These are phyloP conservation scores for Trigoniulus corallinus DNA, from an alignment of 1,140 invertebrate genomes.

Conservation along the genomic window DNA sequence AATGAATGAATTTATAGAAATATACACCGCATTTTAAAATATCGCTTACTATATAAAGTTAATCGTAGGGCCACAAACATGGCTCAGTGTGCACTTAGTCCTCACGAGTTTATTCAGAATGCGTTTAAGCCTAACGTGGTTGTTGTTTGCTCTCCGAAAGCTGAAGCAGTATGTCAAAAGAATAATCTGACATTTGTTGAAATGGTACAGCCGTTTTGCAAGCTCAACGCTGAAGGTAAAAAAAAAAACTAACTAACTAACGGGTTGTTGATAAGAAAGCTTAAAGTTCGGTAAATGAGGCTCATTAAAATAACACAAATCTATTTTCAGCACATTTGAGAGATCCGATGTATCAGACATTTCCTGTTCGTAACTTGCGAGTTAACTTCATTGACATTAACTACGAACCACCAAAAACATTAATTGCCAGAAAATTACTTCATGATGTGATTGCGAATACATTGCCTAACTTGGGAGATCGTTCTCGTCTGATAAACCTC, in stretches of 20 bases:
- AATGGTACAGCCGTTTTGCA: conserved; percentile 74
- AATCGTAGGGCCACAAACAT: no score
- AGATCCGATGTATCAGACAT: conserved; percentile 56
- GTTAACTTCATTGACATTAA: conserved; percentile 65
- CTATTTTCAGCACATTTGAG: conserved; percentile 49
- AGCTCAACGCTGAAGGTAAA: conserved; percentile 56
- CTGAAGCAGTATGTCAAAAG: conserved; percentile 65
- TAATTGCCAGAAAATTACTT: conserved; percentile 62
- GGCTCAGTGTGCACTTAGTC: conserved; percentile 33
- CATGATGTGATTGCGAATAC: conserved; percentile 51
- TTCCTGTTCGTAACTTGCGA: conserved; percentile 58
- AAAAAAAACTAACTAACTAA: neutral
- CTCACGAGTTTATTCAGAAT: conserved; percentile 71
- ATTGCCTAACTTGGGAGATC: neutral
- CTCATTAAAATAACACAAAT: conserved; percentile 1
- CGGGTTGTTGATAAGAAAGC: neutral
- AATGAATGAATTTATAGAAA: no score
- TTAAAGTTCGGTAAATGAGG: neutral
- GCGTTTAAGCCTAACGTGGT: conserved; percentile 78
- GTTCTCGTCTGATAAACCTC: neutral
- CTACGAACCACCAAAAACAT: conserved; percentile 58
- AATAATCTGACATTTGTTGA: conserved; percentile 83
- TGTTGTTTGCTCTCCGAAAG: conserved; percentile 59
- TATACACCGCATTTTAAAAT: no score
- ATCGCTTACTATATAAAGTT: no score